Conservation (phyloP, 2,797 vertebrate genomes). For the Sebastes wilsoni region DNA sequence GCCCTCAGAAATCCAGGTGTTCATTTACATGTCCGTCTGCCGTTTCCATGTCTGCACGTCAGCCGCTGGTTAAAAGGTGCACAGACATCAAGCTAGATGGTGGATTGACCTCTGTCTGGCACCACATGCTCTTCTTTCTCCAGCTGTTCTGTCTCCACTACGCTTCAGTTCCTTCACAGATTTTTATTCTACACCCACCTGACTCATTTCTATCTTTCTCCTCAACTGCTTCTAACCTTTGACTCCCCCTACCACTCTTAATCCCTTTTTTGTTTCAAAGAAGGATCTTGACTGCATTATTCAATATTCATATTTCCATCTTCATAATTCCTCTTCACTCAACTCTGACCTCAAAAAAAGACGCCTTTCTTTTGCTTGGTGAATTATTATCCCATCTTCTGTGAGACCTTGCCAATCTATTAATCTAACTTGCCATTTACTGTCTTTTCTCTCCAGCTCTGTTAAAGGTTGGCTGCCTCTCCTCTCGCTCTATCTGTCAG, state of each 20-base stretch:
- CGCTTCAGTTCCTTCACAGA: conserved; percentile 49
- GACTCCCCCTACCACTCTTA: conserved; percentile 62
- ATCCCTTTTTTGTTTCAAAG: conserved; percentile 69
- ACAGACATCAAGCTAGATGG: conserved; percentile 13
- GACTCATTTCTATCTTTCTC: conserved; percentile 65
- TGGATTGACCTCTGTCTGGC: conserved; percentile 59
- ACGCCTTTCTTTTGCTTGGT: conserved; percentile 72
- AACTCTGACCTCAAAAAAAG: conserved; percentile 80
- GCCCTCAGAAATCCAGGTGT: conserved; percentile 76
- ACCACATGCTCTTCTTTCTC: conserved; percentile 42
- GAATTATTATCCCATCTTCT: conserved; percentile 81
- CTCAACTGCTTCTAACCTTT: conserved; percentile 67
- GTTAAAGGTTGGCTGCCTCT: conserved; percentile 85
- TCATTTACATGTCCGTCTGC: conserved; percentile 75
- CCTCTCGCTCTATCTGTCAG: conserved; percentile 84
- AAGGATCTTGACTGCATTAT: conserved; percentile 71
- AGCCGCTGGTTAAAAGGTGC: conserved; percentile 46
- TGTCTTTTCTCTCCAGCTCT: conserved; percentile 80
- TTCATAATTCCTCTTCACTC: conserved; percentile 73
- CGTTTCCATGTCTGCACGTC: conserved; percentile 43
- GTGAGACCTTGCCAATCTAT: conserved; percentile 82
- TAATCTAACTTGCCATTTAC: conserved; percentile 86
- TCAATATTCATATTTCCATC: conserved; percentile 78
- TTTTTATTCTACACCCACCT: conserved; percentile 53
- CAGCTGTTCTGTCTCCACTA: conserved; percentile 52